Percentiles rank a stretch among this genome's conserved stretches.
Conservation (phyloP, 1,140 invertebrate genomes). For the Teleopsis dalmanni region DNA sequence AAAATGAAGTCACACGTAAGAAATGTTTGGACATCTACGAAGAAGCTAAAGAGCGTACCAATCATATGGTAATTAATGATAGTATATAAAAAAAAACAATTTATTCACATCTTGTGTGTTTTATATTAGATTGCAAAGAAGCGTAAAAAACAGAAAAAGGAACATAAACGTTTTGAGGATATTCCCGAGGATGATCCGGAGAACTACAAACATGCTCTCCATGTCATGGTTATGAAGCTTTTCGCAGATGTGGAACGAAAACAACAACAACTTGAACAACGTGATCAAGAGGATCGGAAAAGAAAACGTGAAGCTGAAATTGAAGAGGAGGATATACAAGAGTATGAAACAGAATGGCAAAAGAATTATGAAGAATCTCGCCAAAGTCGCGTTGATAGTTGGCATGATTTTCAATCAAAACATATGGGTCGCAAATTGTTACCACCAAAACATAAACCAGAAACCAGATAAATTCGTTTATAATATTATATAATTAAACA, state of each 20-base stretch:
- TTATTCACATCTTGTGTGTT: conserved; percentile 22
- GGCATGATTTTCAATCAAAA: conserved; percentile 88
- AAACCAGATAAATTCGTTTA: conserved; percentile 76
- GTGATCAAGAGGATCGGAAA: conserved; percentile 91
- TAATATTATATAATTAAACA: too few relatives aligned
- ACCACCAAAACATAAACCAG: conserved; percentile 93
- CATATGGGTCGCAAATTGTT: conserved; percentile 63
- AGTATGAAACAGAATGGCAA: conserved; percentile 89
- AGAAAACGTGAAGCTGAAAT: conserved; percentile 91
- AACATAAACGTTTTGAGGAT: conserved; percentile 64
- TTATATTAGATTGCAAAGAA: conserved; percentile 86
- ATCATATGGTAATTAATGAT: conserved; percentile 70
- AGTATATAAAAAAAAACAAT: not conserved
- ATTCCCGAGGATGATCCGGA: conserved; percentile 93
- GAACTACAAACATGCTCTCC: conserved; percentile 89
- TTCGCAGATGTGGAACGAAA: conserved; percentile 95
- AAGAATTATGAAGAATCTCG: conserved; percentile 98
- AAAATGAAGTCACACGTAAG: conserved; percentile 88
- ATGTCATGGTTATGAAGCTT: conserved; percentile 97
- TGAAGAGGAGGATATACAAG: conserved; percentile 81
- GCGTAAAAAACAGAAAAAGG: conserved; percentile 89
- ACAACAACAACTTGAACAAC: conserved; percentile 71
- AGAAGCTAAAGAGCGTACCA: conserved; percentile 89
- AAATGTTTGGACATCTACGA: conserved; percentile 95
- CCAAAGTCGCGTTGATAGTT: conserved; percentile 88